Evolutionary conservation across 2,113 vertebrate genomes (phyloP).

Genomic region (Rutilus rutilus): DNA sequence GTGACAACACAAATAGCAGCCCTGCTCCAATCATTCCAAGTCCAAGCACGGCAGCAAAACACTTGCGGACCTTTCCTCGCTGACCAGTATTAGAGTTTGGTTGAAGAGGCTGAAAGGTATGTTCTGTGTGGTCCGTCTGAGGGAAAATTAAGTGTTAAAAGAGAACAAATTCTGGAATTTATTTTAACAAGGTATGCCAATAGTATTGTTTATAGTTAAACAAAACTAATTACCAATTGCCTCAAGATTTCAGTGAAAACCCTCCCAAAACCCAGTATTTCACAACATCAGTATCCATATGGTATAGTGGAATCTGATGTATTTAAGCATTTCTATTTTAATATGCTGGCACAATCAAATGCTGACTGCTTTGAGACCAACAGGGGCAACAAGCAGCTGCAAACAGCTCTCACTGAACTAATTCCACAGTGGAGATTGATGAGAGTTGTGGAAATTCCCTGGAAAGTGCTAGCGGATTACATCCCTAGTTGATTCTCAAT

Average conservation of each 20-base stretch:
- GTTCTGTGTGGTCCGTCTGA: conserved; percentile 76
- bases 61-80: conserved; percentile 66
- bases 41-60: conserved; percentile 48
- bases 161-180: not conserved
- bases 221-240: no score
- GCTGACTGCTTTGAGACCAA: not conserved
- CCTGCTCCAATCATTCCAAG: conserved; percentile 76
- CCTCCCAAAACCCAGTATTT: not conserved
- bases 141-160: not conserved
- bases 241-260: not conserved
- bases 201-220: no score
- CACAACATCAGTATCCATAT: not conserved
- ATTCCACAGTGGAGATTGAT: conserved; percentile 9
- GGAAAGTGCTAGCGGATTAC: conserved; percentile 35
- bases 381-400: not conserved
- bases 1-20: conserved; percentile 73
- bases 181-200: no score
- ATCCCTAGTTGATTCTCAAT: conserved; percentile 1
- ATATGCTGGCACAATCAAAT: not conserved
- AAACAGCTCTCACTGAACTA: not conserved
- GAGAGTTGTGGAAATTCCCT: conserved; percentile 30
- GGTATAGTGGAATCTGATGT: not conserved
- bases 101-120: conserved; percentile 70
- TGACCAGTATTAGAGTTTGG: conserved; percentile 61
- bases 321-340: not conserved